A percentile compares a stretch with the other conserved stretches of the same genome.
Evolutionary conservation across 2,113 vertebrate genomes (phyloP).

Genomic region (Chamaetylas fuelleborni): DNA sequence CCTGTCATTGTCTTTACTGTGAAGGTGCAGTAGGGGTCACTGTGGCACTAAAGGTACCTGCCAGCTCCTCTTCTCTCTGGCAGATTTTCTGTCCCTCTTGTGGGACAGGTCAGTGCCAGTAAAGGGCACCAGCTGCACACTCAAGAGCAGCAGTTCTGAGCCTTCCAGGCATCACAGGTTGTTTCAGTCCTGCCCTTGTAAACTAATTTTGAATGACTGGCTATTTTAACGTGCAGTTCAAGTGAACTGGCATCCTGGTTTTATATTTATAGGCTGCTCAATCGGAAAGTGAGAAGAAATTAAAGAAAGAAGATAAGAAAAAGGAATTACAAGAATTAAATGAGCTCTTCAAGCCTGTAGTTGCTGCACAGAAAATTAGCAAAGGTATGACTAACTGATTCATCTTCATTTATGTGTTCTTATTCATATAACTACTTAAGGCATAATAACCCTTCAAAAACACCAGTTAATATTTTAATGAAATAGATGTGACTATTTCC

Average conservation of each 20-base stretch:
- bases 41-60: neutral
- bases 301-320: slow-evolving; percentile 93
- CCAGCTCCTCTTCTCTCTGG: neutral
- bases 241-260: neutral
- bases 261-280: slow-evolving; percentile 68
- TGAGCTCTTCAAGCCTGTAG: slow-evolving; percentile 96
- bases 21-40: neutral
- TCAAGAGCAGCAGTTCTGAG: neutral
- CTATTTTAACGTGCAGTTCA: rapidly evolving
- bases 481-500: neutral
- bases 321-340: slow-evolving; percentile 95
- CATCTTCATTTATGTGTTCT: neutral
- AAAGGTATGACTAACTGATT: slow-evolving; percentile 82
- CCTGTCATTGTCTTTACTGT: neutral
- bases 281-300: slow-evolving; percentile 81
- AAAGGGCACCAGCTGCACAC: neutral
- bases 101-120: neutral
- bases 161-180: neutral
- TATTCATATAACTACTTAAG: neutral
- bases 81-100: neutral
- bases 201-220: neutral
- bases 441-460: neutral
- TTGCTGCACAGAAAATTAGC: slow-evolving; percentile 94
- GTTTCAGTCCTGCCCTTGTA: neutral
- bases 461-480: neutral